These are phyloP conservation scores for Notarius quadriscutis DNA, from an alignment of 2,113 vertebrate species.

Conservation along the genomic window DNA sequence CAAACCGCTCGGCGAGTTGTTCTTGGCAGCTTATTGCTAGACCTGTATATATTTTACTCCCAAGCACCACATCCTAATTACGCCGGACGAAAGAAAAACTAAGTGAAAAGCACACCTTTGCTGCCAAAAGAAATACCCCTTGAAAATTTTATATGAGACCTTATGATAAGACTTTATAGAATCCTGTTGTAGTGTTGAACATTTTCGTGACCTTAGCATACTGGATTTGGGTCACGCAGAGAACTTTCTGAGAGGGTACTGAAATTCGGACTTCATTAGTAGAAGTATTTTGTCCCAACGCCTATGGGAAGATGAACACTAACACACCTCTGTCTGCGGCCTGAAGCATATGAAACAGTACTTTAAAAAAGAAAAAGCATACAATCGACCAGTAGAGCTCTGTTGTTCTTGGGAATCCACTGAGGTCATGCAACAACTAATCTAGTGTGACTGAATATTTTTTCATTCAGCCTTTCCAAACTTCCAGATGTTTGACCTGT, in stretches of 20 bases:
- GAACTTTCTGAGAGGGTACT: background rate
- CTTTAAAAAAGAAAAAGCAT: slow-evolving; percentile 60
- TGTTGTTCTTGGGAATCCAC: slow-evolving; percentile 68
- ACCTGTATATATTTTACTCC: slow-evolving; percentile 60
- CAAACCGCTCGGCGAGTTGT: slow-evolving; percentile 49
- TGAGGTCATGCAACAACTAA: slow-evolving; percentile 60
- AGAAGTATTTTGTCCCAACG: slow-evolving; percentile 15
- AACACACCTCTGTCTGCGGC: slow-evolving; percentile 24
- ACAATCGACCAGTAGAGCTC: slow-evolving; percentile 58
- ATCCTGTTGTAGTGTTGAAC: slow-evolving; percentile 60
- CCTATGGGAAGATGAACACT: slow-evolving; percentile 32
- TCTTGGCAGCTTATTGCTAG: slow-evolving; percentile 50
- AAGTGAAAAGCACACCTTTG: slow-evolving; percentile 55
- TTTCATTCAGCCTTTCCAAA: slow-evolving; percentile 70
- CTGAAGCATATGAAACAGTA: slow-evolving; percentile 53
- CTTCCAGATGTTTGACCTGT: slow-evolving; percentile 73
- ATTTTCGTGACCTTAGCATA: slow-evolving; percentile 62
- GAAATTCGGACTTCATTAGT: background rate
- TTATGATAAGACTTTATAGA: slow-evolving; percentile 68
- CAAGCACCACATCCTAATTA: slow-evolving; percentile 56
- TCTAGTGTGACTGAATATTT: slow-evolving; percentile 71
- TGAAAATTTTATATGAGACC: slow-evolving; percentile 28
- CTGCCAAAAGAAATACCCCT: slow-evolving; percentile 65
- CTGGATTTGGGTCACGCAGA: slow-evolving; percentile 14
- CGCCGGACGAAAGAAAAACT: slow-evolving; percentile 52